These are phyloP conservation scores for Cosmia trapezina DNA, from an alignment of 2,888 invertebrate genomes.

Conservation along the genomic window DNA sequence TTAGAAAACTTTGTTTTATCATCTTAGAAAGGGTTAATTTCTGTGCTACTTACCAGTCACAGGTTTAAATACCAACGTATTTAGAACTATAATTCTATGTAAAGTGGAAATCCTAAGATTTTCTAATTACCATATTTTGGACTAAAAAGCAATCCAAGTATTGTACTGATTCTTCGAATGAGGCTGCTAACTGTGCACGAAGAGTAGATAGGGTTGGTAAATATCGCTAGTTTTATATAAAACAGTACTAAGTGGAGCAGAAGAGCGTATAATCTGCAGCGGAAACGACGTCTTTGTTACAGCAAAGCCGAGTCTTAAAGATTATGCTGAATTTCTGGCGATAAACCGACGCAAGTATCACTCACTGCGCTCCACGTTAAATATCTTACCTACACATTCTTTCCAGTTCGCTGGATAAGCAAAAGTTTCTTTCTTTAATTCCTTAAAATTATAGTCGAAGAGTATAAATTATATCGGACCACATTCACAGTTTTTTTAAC, in stretches of 20 bases:
- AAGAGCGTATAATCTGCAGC: constrained; percentile 68
- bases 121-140: neutral
- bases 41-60: neutral
- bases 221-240: constrained; percentile 47
- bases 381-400: constrained; percentile 46
- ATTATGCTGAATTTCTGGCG: constrained; percentile 71
- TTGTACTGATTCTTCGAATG: neutral
- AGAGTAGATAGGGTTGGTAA: constrained; percentile 25
- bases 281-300: constrained; percentile 73
- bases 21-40: too few relatives aligned
- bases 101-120: neutral
- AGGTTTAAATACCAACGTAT: neutral
- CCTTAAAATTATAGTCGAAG: constrained; percentile 41
- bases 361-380: constrained; percentile 48
- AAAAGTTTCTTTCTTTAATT: constrained; percentile 33
- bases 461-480: constrained; percentile 36
- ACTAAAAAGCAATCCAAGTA: neutral
- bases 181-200: neutral
- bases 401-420: constrained; percentile 32
- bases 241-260: constrained; percentile 52
- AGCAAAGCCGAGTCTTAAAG: constrained; percentile 70
- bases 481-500: constrained; percentile 46
- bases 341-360: constrained; percentile 66
- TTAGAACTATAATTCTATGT: neutral
- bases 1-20: neutral